These are phyloP conservation scores for Oscheius myriophilus DNA, from an alignment of 2,888 invertebrate genomes.

Conservation along the genomic window DNA sequence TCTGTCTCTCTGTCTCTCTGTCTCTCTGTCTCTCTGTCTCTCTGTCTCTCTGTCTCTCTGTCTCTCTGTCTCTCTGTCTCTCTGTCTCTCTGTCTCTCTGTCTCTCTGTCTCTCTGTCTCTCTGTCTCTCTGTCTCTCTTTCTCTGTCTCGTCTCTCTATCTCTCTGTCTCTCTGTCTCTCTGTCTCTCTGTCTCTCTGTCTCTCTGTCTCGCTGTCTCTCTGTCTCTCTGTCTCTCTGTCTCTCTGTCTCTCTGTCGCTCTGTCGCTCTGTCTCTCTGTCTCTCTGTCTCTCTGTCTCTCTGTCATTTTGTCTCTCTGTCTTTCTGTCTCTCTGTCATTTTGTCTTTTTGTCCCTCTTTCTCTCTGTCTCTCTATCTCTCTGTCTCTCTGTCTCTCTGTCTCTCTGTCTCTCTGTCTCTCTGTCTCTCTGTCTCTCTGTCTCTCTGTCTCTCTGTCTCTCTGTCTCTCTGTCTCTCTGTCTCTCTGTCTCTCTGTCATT, in stretches of 20 bases:
- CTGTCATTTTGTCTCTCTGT: neutral
- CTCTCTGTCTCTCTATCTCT: neutral
- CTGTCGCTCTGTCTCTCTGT: no score
- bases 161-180: no score
- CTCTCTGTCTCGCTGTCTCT: neutral
- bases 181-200: no score
- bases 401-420: neutral
- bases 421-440: no score
- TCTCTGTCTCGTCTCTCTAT: neutral
- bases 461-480: neutral
- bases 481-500: neutral
- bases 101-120: neutral
- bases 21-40: neutral
- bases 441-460: neutral
- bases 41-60: neutral
- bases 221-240: neutral
- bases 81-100: no score
- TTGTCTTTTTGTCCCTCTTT: no score
- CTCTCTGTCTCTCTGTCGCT: neutral
- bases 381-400: neutral
- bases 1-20: neutral
- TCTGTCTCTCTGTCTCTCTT: neutral
- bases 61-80: no score
- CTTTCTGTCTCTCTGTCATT: neutral
- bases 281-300: neutral